phyloP scores from a whole-genome alignment of 2,888 invertebrate genomes.

The Therioaphis trifolii region DNA sequence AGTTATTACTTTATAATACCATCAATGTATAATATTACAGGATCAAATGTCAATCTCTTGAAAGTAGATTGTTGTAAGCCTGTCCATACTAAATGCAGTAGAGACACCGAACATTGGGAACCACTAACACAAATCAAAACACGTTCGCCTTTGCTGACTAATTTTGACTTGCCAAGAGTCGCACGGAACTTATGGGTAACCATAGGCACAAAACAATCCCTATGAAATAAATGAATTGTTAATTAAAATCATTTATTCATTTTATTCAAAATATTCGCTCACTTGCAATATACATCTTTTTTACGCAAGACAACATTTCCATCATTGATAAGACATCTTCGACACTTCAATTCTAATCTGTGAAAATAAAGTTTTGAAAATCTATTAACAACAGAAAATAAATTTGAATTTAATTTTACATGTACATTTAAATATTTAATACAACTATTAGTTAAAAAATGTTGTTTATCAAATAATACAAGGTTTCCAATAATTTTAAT shows the following conservation, averaged over 20 bases:
- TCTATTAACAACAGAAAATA: too few species aligned
- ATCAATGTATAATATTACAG: constrained; percentile 79
- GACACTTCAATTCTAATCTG: constrained; percentile 66
- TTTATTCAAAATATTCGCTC: constrained; percentile 41
- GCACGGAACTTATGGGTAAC: constrained; percentile 89
- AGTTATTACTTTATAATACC: constrained; percentile 69
- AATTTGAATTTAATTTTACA: too few species aligned
- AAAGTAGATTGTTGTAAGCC: constrained; percentile 75
- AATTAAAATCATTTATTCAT: background rate
- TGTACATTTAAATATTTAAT: too few species aligned
- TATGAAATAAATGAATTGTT: constrained; percentile 66
- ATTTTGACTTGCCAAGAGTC: constrained; percentile 84
- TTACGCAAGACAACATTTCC: constrained; percentile 71
- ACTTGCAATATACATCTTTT: constrained; percentile 77
- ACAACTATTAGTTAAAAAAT: too few species aligned
- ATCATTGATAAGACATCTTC: constrained; percentile 68
- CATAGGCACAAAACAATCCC: constrained; percentile 78
- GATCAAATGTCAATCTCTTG: constrained; percentile 77
- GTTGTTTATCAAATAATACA: too few species aligned
- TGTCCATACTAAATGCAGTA: constrained; percentile 78
- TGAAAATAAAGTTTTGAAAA: constrained; percentile 65
- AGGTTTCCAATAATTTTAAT: too few species aligned
- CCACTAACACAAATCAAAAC: constrained; percentile 79
- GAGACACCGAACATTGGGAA: constrained; percentile 76
- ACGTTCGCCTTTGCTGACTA: constrained; percentile 76